phyloP scores from a whole-genome alignment of 2,797 vertebrate genomes.

The Poeciliopsis paucimaculata region DNA sequence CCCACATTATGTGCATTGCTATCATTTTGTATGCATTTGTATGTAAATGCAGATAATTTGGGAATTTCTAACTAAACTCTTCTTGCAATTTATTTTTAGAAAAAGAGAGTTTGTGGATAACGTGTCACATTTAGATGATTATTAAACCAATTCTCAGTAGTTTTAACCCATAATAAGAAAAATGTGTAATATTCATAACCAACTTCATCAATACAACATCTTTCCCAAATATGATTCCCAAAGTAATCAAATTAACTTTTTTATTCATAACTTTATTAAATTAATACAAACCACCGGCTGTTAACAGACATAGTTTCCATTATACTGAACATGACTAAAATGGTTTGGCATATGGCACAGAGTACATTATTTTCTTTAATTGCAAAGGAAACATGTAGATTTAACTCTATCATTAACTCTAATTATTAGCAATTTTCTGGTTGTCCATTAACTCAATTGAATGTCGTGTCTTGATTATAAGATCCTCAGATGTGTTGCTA shows the following conservation, averaged over 20 bases:
- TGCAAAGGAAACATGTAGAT: not conserved
- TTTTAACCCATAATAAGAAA: not conserved
- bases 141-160: not conserved
- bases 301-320: not conserved
- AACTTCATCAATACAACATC: not conserved
- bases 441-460: not conserved
- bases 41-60: slow-evolving; percentile 1
- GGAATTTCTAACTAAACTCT: not conserved
- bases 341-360: not conserved
- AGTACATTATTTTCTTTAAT: not conserved
- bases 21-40: not conserved
- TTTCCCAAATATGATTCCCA: not conserved
- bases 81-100: not conserved
- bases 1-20: not conserved
- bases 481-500: not conserved
- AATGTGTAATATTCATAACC: not conserved
- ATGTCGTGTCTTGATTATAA: not conserved
- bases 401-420: not conserved
- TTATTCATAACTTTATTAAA: slow-evolving; percentile 9
- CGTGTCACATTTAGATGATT: slow-evolving; percentile 3
- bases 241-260: not conserved
- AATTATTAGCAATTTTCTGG: not conserved
- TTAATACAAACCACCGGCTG: not conserved
- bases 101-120: not conserved
- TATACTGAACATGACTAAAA: not conserved